These are phyloP conservation scores for Hyperopisus bebe DNA, from an alignment of 2,113 vertebrate species.

Conservation along the genomic window DNA sequence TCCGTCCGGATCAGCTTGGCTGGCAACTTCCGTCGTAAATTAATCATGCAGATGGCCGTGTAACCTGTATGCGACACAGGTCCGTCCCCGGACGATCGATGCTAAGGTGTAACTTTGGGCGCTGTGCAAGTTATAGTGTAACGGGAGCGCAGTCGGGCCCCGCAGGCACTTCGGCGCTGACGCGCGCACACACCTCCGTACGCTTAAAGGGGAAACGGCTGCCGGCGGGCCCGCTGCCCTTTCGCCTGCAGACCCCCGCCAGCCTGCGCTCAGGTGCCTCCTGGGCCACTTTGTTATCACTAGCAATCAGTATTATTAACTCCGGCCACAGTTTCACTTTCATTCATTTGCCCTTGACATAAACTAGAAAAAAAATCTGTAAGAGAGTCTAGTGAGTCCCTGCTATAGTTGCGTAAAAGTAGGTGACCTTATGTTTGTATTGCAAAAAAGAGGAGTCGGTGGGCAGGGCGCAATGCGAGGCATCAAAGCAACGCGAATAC, in stretches of 20 bases:
- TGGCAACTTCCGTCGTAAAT: not conserved
- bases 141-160: not conserved
- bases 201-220: conserved; percentile 11
- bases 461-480: not conserved
- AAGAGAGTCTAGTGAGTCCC: not conserved
- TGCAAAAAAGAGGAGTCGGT: not conserved
- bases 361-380: not conserved
- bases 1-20: not conserved
- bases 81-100: not conserved
- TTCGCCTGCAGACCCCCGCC: conserved; percentile 12
- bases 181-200: conserved; percentile 6
- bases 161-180: not conserved
- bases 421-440: not conserved
- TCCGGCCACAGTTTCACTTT: not conserved
- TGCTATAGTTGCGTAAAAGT: not conserved
- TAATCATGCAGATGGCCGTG: not conserved
- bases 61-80: not conserved
- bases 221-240: not conserved
- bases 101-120: not conserved
- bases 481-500: not conserved
- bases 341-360: not conserved
- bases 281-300: not conserved
- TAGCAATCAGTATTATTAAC: not conserved
- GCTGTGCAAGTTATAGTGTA: not conserved
- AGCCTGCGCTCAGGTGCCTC: not conserved